Conservation (phyloP, 2,888 invertebrate species). For the Serripes groenlandicus region DNA sequence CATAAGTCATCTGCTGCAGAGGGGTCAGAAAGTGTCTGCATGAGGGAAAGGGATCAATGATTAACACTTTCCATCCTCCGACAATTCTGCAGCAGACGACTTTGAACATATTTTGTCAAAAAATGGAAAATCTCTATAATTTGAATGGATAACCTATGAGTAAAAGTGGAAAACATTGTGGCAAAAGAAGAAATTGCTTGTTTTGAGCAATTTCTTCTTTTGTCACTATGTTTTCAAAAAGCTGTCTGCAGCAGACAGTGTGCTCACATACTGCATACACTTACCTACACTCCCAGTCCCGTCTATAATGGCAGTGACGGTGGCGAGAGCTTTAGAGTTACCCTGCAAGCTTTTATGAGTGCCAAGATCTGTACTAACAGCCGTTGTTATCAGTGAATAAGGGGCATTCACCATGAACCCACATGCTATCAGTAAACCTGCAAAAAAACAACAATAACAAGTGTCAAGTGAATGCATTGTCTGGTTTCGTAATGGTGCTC, state of each 20-base stretch:
- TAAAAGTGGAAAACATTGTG: background rate
- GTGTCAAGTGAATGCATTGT: no score
- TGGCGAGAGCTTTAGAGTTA: slow-evolving; percentile 95
- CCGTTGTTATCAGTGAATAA: slow-evolving; percentile 98
- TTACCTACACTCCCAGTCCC: slow-evolving; percentile 95
- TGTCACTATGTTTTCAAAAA: background rate
- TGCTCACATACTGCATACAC: slow-evolving; percentile 3
- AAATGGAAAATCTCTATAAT: background rate
- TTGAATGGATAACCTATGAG: background rate
- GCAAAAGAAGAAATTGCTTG: background rate
- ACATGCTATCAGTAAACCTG: slow-evolving; percentile 90
- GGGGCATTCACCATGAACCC: slow-evolving; percentile 97
- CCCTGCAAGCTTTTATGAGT: slow-evolving; percentile 94
- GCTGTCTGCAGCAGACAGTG: background rate
- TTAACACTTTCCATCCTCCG: no score
- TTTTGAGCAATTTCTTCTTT: background rate
- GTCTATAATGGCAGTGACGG: slow-evolving; percentile 99
- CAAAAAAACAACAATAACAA: background rate
- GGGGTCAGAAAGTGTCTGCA: no score
- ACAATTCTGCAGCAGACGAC: no score
- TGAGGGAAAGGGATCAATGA: no score
- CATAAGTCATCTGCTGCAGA: no score
- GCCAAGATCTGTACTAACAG: slow-evolving; percentile 97
- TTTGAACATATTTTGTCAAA: no score
- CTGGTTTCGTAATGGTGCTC: no score